These are phyloP conservation scores for Anas bahamensis DNA, from an alignment of 2,797 vertebrate species.

Conservation along the genomic window DNA sequence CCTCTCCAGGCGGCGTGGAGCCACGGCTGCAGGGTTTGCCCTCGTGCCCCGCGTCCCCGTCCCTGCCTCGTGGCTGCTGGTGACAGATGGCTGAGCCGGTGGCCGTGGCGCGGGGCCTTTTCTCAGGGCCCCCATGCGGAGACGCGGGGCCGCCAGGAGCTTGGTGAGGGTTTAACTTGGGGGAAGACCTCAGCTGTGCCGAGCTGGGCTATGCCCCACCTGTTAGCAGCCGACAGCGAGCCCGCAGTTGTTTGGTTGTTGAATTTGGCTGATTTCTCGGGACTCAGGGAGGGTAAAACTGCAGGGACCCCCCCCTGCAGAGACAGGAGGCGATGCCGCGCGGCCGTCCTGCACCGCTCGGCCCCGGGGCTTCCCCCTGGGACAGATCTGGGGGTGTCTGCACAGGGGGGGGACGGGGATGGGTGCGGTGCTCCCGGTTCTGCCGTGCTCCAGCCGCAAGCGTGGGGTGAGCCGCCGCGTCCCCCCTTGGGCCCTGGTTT, in stretches of 20 bases:
- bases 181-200: neutral
- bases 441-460: too few species aligned
- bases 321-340: neutral
- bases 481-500: neutral
- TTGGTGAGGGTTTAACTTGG: neutral
- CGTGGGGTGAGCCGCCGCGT: fast-evolving
- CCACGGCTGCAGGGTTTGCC: neutral
- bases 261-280: neutral
- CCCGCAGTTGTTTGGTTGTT: neutral
- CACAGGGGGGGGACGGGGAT: neutral
- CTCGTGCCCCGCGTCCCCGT: neutral
- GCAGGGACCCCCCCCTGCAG: fast-evolving
- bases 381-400: neutral
- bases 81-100: slow-evolving; percentile 71
- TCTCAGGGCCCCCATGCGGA: neutral
- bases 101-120: neutral
- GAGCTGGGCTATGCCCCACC: neutral
- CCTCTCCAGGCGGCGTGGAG: neutral
- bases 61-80: slow-evolving; percentile 20
- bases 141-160: neutral
- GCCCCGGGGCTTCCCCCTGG: neutral
- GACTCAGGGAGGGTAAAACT: neutral
- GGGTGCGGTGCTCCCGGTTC: neutral
- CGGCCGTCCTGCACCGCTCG: neutral
- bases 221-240: neutral